A percentile compares a stretch with the other conserved stretches of the same genome.
Conservation (phyloP, 2,113 vertebrate genomes). For the chimpanzee (Pan troglodytes) region NHGRI_mPanTro3-v2.1_pri NC_072408.2:7320501-7321000, state of each 20-base stretch:
- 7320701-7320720: constrained; percentile 24
- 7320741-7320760: background rate
- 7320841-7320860: background rate
- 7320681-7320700: background rate
- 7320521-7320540: background rate
- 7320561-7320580: background rate
- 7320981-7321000: background rate
- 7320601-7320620: fast-evolving
- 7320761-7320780: background rate
- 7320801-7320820: background rate
- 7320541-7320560: background rate
- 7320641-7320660: background rate
- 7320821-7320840: background rate
- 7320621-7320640: background rate
- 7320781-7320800: background rate
- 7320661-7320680: background rate
- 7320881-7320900: fast-evolving
- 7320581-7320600: background rate
- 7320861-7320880: too few relatives aligned
- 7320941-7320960: too few relatives aligned
- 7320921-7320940: background rate
- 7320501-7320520: background rate
- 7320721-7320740: background rate
- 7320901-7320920: background rate
- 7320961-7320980: background rate